Evolutionary conservation across 2,888 invertebrate genomes (phyloP), one percentile per base, ranked within the genome.

Genomic region (Stratiomys singularior): DNA sequence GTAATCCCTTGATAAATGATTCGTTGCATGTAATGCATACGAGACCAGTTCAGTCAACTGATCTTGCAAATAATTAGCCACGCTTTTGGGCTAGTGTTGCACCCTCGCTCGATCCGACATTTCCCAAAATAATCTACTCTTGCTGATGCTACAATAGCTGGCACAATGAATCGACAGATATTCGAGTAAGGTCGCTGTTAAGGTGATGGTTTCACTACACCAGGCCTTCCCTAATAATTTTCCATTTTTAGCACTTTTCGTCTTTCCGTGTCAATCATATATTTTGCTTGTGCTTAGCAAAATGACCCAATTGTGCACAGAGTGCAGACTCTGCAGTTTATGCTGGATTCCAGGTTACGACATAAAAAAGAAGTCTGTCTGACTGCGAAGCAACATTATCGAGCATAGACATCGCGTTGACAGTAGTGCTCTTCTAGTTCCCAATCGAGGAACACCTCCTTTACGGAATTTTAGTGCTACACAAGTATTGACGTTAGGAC

Each of bases 361-460:
- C 52, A 44, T 44, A 18, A 56, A 27, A 37, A 13, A 37, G 27
- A 37, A 15, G 66, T 15, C 30, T 15, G 37, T 1, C 15, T 27
- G 7, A 30, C 9, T 72, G 18, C 71, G 71, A 72, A 44, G 30
- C 46, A 23, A 72, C 56, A 52, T 72, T 72, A 72, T 72, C 25
- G 30, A 27, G 1, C n/a, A 28, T 30, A 7, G n/a, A 15, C 37
- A 37, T 56, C 28, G 56, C 28, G 71, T 56, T 72, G 56, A 18
- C 25, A 52, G 56, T 46, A 72, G 71, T 72, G 30, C 28, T 72
- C 56, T 18, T n/a, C 27, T 52, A 15, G 28, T 9, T 1, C 23
- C 28, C 15, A 28, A 5, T 4, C 71, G 13, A 72, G 71, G 46
- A 21, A 56, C 27, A 72, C 52, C 56, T 1, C 18, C 27, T 28